Percentiles rank a stretch among this genome's conserved stretches.
These are phyloP conservation scores for Channallabes apus DNA, from an alignment of 2,797 vertebrate genomes.

Conservation along the genomic window DNA sequence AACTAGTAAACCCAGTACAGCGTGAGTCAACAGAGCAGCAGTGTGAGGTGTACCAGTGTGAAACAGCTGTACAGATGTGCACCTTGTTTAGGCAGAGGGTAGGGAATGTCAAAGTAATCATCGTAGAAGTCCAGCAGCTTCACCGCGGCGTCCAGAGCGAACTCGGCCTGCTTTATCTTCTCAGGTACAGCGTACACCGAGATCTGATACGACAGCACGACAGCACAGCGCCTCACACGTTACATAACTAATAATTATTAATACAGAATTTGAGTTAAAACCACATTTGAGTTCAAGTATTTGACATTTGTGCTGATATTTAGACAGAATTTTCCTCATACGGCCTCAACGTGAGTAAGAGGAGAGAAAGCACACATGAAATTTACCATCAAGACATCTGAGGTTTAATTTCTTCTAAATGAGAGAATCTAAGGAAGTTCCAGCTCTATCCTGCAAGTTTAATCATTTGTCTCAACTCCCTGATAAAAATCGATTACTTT, in stretches of 20 bases:
- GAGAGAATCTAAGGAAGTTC: neutral
- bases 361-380: neutral
- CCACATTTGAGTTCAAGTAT: neutral
- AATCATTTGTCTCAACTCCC: neutral
- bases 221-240: neutral
- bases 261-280: neutral
- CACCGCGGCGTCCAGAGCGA: conserved; percentile 83
- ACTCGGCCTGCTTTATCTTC: conserved; percentile 84
- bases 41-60: neutral
- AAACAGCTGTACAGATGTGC: neutral
- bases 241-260: neutral
- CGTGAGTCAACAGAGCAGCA: neutral
- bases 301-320: neutral
- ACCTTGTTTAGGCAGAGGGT: conserved; percentile 92
- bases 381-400: neutral
- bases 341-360: neutral
- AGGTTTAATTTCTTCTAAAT: neutral
- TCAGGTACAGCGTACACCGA: conserved; percentile 84
- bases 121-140: conserved; percentile 90
- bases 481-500: neutral
- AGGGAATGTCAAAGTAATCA: conserved; percentile 89
- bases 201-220: conserved; percentile 69
- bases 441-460: neutral
- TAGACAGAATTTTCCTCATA: neutral
- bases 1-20: neutral